Conservation (phyloP, 2,113 vertebrate species). For the Phyllostomus discolor region DNA sequence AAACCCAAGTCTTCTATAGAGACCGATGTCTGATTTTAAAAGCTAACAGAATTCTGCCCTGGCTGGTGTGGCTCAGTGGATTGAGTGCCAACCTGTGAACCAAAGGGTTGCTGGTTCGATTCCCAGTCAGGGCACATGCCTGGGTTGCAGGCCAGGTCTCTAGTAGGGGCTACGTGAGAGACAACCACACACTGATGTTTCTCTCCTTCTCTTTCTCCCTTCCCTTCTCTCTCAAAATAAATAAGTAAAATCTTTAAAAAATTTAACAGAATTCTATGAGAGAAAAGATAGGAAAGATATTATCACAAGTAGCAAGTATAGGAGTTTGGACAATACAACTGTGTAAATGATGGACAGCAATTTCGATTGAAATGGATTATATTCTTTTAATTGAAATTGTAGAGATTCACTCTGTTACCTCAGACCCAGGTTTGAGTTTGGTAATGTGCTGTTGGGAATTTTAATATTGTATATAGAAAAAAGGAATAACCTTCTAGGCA, state of each 20-base stretch:
- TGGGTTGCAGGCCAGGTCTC: no score
- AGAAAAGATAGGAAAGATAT: background rate
- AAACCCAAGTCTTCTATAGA: background rate
- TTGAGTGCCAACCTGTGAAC: no score
- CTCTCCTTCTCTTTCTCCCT: no score
- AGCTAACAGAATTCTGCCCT: background rate
- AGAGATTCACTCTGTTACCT: background rate
- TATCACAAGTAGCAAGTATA: background rate
- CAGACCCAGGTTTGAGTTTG: conserved; percentile 1
- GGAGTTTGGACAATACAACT: background rate
- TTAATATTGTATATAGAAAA: background rate
- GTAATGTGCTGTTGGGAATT: background rate
- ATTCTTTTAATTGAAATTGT: background rate
- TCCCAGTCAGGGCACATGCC: no score
- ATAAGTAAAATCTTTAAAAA: no score
- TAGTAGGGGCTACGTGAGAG: no score
- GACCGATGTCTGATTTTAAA: background rate
- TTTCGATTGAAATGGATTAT: background rate
- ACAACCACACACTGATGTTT: no score
- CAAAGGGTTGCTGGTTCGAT: no score
- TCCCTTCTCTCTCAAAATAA: no score
- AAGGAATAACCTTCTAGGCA: background rate
- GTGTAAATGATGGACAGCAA: background rate
- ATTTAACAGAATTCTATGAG: background rate
- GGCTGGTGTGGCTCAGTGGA: no score